Conservation (phyloP, 1,140 invertebrate species). For the Planococcus citri region DNA sequence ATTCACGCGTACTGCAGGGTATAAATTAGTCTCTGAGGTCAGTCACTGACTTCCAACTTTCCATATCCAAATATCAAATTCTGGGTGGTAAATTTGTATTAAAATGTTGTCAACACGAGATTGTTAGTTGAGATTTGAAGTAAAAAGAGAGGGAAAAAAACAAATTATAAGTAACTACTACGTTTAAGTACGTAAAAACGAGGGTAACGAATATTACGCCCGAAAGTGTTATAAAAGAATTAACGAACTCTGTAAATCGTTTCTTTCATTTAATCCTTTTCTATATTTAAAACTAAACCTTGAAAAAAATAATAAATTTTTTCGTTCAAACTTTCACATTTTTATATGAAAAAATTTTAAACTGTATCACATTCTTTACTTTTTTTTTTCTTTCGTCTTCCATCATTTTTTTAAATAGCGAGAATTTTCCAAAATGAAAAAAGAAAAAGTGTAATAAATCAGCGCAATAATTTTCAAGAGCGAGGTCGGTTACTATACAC, state of each 20-base stretch:
- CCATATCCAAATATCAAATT: too few species aligned
- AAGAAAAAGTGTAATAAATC: not conserved
- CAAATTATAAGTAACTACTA: too few species aligned
- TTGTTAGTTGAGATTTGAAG: too few species aligned
- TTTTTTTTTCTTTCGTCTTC: not conserved
- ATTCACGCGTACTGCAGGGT: too few species aligned
- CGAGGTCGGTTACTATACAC: not conserved
- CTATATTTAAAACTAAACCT: not conserved
- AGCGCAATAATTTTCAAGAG: not conserved
- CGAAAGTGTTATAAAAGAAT: not conserved
- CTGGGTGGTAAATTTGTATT: too few species aligned
- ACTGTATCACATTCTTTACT: not conserved
- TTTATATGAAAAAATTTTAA: not conserved
- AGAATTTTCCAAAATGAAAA: too few species aligned
- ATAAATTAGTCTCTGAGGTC: not conserved
- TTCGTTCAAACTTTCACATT: not conserved
- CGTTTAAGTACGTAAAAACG: too few species aligned
- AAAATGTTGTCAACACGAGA: too few species aligned
- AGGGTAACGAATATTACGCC: too few species aligned
- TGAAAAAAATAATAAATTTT: not conserved
- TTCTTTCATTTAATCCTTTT: not conserved
- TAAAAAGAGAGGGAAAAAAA: too few species aligned
- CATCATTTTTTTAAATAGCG: too few species aligned
- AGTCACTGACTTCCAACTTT: too few species aligned
- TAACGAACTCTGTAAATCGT: not conserved